A percentile compares a stretch with the other conserved stretches of the same genome.
These are phyloP conservation scores for Drosophila ambigua DNA, from an alignment of 1,140 invertebrate genomes.

Conservation along the genomic window DNA sequence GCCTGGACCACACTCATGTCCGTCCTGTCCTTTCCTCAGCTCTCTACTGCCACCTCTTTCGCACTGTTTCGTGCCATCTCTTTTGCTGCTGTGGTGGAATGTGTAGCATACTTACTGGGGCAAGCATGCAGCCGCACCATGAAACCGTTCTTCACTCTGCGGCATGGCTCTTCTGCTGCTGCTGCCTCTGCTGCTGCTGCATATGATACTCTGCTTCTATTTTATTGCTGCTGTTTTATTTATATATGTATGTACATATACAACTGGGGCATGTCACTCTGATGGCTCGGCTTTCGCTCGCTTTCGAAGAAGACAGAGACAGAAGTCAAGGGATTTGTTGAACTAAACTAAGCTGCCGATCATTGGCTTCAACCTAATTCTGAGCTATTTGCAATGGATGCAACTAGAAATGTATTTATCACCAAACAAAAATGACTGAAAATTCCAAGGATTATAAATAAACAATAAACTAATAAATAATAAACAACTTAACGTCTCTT, in stretches of 20 bases:
- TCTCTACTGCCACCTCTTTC: neutral
- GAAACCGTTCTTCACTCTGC: constrained; percentile 45
- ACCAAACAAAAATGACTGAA: too few species aligned
- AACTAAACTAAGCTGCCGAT: too few species aligned
- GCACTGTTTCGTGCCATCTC: neutral
- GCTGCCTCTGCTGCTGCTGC: neutral
- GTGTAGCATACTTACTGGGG: constrained; percentile 77
- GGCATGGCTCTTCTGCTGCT: constrained; percentile 25
- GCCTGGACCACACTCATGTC: constrained; percentile 30
- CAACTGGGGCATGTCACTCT: too few species aligned
- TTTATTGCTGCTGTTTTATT: constrained; percentile 32
- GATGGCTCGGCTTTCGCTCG: too few species aligned
- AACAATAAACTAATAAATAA: too few species aligned
- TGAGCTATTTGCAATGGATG: too few species aligned
- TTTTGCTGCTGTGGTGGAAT: constrained; percentile 45
- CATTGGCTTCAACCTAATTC: too few species aligned
- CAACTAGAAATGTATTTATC: too few species aligned
- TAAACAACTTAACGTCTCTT: too few species aligned
- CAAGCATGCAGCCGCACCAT: constrained; percentile 68
- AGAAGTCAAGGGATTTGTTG: too few species aligned
- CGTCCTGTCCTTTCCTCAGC: neutral
- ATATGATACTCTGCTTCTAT: neutral
- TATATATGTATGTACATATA: constrained; percentile 9
- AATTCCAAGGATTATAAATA: too few species aligned
- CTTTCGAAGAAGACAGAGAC: too few species aligned